Evolutionary conservation across 2,888 invertebrate species (phyloP).

Genomic region (Hydrotaea cyrtoneurina): DNA sequence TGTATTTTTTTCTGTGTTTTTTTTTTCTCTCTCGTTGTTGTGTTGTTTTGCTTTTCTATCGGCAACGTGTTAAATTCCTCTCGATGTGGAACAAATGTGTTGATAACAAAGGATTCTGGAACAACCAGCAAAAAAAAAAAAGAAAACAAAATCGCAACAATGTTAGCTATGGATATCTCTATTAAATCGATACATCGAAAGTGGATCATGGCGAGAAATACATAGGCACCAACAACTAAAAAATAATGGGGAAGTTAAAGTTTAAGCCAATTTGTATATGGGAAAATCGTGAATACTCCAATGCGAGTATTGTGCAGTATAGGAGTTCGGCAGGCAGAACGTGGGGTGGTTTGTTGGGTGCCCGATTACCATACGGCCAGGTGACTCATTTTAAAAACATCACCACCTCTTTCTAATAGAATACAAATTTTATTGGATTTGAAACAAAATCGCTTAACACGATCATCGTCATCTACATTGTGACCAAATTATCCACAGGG

Average conservation of each 20-base stretch:
- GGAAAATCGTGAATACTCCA: too few relatives aligned
- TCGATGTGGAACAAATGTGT: conserved; percentile 41
- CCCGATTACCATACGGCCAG: too few relatives aligned
- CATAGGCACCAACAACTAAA: background rate
- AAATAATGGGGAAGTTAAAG: background rate
- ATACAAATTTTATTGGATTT: too few relatives aligned
- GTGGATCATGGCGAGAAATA: conserved; percentile 18
- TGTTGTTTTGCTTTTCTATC: background rate
- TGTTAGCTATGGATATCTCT: conserved; percentile 13
- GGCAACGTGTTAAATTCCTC: conserved; percentile 26
- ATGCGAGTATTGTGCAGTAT: too few relatives aligned
- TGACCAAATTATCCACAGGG: too few relatives aligned
- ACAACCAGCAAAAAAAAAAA: background rate
- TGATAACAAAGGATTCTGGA: conserved; percentile 20
- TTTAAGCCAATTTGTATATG: too few relatives aligned
- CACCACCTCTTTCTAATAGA: too few relatives aligned
- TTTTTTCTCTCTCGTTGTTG: background rate
- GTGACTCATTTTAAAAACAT: too few relatives aligned
- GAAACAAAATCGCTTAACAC: too few relatives aligned
- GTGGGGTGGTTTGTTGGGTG: too few relatives aligned
- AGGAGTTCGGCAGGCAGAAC: too few relatives aligned
- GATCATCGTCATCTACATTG: too few relatives aligned
- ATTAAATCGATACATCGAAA: conserved; percentile 36
- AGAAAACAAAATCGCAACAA: background rate
- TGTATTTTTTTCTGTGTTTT: background rate